Percentiles rank a stretch among this genome's conserved stretches.
Conservation (phyloP, 2,113 vertebrate genomes). For the Leucoraja erinaceus region DNA sequence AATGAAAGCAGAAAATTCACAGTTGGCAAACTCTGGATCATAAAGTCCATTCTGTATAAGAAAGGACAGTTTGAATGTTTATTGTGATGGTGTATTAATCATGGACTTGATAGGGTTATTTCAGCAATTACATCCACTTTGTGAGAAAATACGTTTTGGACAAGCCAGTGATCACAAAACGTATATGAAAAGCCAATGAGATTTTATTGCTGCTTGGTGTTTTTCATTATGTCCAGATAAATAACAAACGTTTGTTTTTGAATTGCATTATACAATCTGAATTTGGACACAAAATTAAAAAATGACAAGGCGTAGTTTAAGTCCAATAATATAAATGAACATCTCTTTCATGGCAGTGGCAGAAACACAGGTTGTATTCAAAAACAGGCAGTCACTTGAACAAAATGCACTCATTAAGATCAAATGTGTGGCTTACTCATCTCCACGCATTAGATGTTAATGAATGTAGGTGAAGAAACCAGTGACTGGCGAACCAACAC, state of each 20-base stretch:
- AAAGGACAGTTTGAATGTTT: not conserved
- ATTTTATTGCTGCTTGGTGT: not conserved
- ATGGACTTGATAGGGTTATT: not conserved
- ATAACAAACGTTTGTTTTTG: slow-evolving; percentile 1
- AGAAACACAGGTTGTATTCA: not conserved
- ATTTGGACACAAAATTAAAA: not conserved
- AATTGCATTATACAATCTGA: not conserved
- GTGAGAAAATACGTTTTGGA: not conserved
- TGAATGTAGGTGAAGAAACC: too few relatives aligned
- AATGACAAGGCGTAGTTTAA: not conserved
- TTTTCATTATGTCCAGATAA: not conserved
- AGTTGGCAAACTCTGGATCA: not conserved
- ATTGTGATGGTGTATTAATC: not conserved
- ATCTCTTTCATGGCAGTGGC: not conserved
- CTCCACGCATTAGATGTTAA: too few relatives aligned
- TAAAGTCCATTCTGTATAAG: not conserved
- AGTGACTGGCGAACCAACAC: too few relatives aligned
- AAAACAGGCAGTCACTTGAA: not conserved
- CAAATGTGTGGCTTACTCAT: too few relatives aligned
- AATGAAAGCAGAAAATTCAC: not conserved
- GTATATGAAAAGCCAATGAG: not conserved
- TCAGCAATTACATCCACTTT: not conserved
- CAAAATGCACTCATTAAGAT: too few relatives aligned
- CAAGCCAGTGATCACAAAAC: not conserved
- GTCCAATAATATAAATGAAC: not conserved